phyloP scores from a whole-genome alignment of 2,113 vertebrate species.

The Lasiurus cinereus region DNA sequence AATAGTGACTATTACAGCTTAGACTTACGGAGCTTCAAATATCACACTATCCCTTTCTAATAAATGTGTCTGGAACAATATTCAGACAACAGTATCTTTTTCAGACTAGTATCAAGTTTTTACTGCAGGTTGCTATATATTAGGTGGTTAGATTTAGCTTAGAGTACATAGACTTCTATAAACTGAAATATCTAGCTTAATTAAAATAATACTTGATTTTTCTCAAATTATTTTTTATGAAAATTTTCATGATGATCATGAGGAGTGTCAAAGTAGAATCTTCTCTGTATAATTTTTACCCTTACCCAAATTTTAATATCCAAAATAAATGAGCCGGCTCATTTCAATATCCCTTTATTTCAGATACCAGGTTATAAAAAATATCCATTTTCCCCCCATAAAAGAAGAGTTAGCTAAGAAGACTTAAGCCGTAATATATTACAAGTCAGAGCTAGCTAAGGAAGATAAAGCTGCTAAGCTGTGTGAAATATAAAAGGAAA shows the following conservation, averaged over 20 bases:
- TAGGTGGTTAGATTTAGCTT: background rate
- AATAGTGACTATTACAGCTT: background rate
- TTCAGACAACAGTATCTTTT: background rate
- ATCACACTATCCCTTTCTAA: background rate
- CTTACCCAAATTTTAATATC: constrained; percentile 42
- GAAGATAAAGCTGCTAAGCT: constrained; percentile 65
- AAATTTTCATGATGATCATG: background rate
- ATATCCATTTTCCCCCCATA: background rate
- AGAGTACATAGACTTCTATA: background rate
- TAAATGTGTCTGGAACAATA: background rate
- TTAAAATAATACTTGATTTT: constrained; percentile 45
- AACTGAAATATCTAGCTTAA: background rate
- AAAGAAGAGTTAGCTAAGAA: constrained; percentile 29
- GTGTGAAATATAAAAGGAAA: constrained; percentile 68
- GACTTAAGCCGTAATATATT: constrained; percentile 71
- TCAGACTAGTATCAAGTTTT: background rate
- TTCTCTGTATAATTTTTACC: constrained; percentile 40
- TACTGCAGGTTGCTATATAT: background rate
- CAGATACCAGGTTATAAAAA: constrained; percentile 50
- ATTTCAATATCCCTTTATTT: constrained; percentile 56
- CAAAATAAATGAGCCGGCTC: constrained; percentile 48
- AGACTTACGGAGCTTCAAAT: background rate
- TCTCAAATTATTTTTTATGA: constrained; percentile 43
- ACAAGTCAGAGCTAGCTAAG: constrained; percentile 53
- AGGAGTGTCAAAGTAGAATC: constrained; percentile 1